These are phyloP conservation scores for Halcyon malimbica DNA, from an alignment of 2,113 vertebrate genomes.

Conservation along the genomic window DNA sequence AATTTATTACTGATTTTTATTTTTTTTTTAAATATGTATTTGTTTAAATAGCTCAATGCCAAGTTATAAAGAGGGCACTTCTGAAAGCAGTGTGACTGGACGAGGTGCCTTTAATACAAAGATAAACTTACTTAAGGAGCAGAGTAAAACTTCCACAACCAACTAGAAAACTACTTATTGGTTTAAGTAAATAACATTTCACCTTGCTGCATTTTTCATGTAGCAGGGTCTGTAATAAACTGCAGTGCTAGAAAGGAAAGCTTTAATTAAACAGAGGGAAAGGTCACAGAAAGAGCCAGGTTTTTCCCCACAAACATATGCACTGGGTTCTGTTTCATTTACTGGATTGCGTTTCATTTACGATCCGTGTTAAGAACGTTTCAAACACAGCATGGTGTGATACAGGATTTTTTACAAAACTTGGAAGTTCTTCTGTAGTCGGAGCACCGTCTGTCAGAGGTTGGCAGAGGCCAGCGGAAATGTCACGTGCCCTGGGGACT, in stretches of 20 bases:
- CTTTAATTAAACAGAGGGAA: not conserved
- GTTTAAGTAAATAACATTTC: not conserved
- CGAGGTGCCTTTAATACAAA: not conserved
- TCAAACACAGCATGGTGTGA: not conserved
- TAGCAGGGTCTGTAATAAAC: not conserved
- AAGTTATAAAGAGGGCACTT: not conserved
- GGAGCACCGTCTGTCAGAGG: fast-evolving
- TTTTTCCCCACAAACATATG: not conserved
- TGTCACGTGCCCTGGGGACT: not conserved
- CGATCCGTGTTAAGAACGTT: not conserved
- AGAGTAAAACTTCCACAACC: not conserved
- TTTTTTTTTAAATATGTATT: not conserved
- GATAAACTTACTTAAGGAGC: not conserved
- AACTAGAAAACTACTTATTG: not conserved
- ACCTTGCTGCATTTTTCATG: not conserved
- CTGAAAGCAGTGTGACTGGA: fast-evolving
- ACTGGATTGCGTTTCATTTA: not conserved
- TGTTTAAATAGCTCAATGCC: not conserved
- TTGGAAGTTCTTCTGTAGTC: not conserved
- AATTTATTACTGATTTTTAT: no score
- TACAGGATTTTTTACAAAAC: not conserved
- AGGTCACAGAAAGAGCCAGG: not conserved
- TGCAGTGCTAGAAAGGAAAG: not conserved
- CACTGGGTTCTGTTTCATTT: not conserved
- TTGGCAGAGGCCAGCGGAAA: fast-evolving